These are phyloP conservation scores for Serinus canaria DNA, from an alignment of 2,113 vertebrate genomes.

Conservation along the genomic window DNA sequence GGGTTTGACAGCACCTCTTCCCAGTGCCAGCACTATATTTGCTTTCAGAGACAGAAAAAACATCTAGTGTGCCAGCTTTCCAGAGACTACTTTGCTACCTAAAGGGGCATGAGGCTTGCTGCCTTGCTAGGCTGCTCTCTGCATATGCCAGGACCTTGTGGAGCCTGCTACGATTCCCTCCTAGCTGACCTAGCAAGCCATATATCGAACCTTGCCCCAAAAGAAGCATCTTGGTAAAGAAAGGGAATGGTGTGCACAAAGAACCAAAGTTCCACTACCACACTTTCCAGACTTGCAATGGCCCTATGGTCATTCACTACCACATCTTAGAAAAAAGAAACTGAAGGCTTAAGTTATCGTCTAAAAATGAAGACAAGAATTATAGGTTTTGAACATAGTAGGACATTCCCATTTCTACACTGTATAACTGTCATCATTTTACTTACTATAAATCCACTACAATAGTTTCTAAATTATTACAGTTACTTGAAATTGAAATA, in stretches of 20 bases:
- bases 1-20: neutral
- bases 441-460: neutral
- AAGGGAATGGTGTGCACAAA: neutral
- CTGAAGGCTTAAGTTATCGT: neutral
- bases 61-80: neutral
- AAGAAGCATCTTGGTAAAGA: neutral
- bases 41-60: neutral
- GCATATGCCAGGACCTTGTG: neutral
- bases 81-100: neutral
- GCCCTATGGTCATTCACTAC: neutral
- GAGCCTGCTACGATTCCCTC: neutral
- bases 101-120: neutral
- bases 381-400: neutral
- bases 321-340: neutral
- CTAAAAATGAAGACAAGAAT: neutral
- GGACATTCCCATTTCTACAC: neutral
- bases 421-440: neutral
- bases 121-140: neutral
- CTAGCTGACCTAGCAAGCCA: neutral
- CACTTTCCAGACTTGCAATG: neutral
- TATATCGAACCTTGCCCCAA: neutral
- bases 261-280: neutral
- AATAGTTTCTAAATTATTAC: neutral
- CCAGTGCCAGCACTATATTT: neutral
- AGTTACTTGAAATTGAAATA: neutral